Evolutionary conservation across 2,113 vertebrate species (phyloP), one percentile per base, ranked within the genome.

Genomic region (Nothocercus nigrocapillus): DNA sequence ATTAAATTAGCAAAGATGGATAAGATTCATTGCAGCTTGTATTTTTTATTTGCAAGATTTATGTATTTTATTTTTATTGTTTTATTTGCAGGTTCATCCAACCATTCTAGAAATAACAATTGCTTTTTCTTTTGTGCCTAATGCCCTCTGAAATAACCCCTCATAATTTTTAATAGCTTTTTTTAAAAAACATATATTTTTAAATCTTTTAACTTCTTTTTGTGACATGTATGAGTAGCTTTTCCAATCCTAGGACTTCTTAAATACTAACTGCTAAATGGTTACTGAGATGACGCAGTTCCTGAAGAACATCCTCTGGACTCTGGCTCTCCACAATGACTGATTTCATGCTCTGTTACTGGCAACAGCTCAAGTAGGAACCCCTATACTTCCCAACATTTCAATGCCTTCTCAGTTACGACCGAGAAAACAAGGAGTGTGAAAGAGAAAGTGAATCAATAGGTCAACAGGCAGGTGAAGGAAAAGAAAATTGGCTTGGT

Each of bases 171-270:
- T 75, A 82, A 22, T 67, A 81, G 25, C 58, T 67, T 36, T 70
- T 36, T 70, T 15, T 11, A 49, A 49, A 49, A 22, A 49, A 49
- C 24, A 47, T 47, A 47, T 47, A 47, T 24, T 49, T 49, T 49
- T 49, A 24, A 49, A 73, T 36, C 27, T 63, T 78, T 84, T 81
- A 69, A 66, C 5, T 5, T 5, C 36, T 42, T 30, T 54, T 75
- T 1, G 0, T 27, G 58, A 38, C 5, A 1, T n/a, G 19, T 11
- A 68, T 8, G 25, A 13, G 19, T 34, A 69, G 34, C 7, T 73
- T 73, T 59, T 91, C 28, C 24, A 25, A 30, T 73, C 58, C 34
- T 18, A 44, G 22, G 32, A 24, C 38, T 63, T 54, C 21, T 78
- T 34, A 34, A 38, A 72, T 56, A 20, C 19, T 62, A 64, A 19